Evolutionary conservation across 2,888 invertebrate genomes (phyloP), one percentile per base, ranked within the genome.

Genomic region (Sclerodermus sp.): DNA sequence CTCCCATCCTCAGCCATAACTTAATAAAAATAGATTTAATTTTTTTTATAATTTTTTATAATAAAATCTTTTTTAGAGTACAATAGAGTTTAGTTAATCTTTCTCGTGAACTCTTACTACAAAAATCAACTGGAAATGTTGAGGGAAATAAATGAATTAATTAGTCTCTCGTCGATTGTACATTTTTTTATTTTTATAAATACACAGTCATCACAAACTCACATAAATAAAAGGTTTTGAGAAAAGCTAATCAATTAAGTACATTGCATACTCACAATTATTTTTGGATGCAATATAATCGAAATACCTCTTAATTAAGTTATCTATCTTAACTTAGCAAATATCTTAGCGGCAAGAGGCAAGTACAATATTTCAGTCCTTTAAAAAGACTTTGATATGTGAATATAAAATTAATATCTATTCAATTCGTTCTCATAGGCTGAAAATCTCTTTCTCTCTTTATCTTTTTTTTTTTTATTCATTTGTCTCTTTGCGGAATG

Each of bases 161-260:
- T 23, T 23, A 23, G 8, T 23, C 8, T 3, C 8, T 23, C 8
- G 4, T 23, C 8, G 4, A 23, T 3, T 23, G 23, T 23, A 23
- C 23, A 23, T 23, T 8, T 23, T 58, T 67, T 66, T 51, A 56
- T 59, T 57, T 54, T 47, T 58, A 53, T 58, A 57, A 59, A 53
- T 55, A 57, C 62, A 62, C 65, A 58, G 55, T 63, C 49, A 59
- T 62, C 64, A 70, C 66, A 53, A 51, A 57, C 64, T 68, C 63
- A 66, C 58, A 70, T 67, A 67, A 67, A 67, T 67, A 65, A 66
- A 57, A 59, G 53, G 52, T 53, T 49, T 44, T 47, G 31, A 16
- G 45, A 54, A 54, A 64, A 57, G 45, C 54, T 57, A 58, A 45
- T 50, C 32, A 49, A 45, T 50, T 51, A 17, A 36, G 37, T 39